These are phyloP conservation scores for Drosophila eugracilis DNA, from an alignment of 1,140 invertebrate genomes.

Conservation along the genomic window DNA sequence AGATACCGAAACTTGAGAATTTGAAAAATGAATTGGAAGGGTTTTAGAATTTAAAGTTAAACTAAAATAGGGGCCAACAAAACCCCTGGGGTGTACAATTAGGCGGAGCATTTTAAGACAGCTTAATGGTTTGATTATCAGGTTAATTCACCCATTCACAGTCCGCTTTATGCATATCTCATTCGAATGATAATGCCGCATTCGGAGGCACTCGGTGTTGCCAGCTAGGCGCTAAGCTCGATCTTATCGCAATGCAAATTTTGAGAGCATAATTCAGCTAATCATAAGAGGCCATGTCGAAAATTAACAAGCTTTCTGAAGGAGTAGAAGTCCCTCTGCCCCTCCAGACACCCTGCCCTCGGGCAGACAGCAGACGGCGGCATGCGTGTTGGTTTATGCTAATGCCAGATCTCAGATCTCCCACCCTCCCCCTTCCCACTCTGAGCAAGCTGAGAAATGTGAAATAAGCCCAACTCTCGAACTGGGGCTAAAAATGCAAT, in stretches of 20 bases:
- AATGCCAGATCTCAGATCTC: conserved; percentile 52
- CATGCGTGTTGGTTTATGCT: conserved; percentile 76
- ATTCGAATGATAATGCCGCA: conserved; percentile 32
- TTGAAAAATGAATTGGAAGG: background rate
- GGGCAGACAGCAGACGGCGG: conserved; percentile 41
- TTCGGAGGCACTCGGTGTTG: background rate
- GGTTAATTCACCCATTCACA: background rate
- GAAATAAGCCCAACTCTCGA: conserved; percentile 25
- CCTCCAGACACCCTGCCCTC: background rate
- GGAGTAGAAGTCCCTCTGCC: background rate
- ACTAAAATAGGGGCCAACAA: no score
- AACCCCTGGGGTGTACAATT: conserved; percentile 20
- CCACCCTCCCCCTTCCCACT: conserved; percentile 7
- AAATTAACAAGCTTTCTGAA: conserved; percentile 61
- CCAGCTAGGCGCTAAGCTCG: conserved; percentile 45
- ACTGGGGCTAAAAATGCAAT: conserved; percentile 52
- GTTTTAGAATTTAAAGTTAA: no score
- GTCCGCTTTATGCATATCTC: background rate
- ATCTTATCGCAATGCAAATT: conserved; percentile 78
- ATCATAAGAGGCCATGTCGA: conserved; percentile 78
- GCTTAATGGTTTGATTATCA: conserved; percentile 36
- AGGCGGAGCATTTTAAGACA: conserved; percentile 10
- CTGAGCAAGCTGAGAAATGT: conserved; percentile 13
- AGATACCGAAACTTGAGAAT: background rate
- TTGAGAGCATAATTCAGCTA: conserved; percentile 75